Evolutionary conservation across 2,797 vertebrate species (phyloP).

Genomic region (Benthosema pterotum): DNA sequence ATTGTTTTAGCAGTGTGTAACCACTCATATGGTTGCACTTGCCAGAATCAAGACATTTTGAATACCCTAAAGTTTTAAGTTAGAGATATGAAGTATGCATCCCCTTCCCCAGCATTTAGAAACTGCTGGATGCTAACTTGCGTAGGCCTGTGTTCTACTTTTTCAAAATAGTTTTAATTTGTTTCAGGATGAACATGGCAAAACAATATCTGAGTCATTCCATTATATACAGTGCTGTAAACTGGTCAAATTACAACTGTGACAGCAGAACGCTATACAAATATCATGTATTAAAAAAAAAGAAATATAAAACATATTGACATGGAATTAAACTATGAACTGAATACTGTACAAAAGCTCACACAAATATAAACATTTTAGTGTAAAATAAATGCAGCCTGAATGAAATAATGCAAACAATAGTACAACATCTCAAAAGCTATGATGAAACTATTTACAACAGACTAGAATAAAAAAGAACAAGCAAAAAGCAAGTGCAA

Average conservation of each 20-base stretch:
- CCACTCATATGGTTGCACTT: no score
- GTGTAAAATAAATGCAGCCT: constrained; percentile 11
- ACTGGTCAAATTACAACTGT: constrained; percentile 1
- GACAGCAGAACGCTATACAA: neutral
- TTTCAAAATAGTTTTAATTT: no score
- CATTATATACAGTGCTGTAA: neutral
- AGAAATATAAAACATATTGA: neutral
- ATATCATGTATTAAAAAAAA: neutral
- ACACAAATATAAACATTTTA: constrained; percentile 6
- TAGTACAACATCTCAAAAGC: constrained; percentile 32
- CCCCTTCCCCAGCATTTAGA: no score
- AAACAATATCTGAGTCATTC: no score
- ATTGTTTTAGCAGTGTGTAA: no score
- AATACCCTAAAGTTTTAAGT: no score
- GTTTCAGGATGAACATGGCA: no score
- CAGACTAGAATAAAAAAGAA: constrained; percentile 13
- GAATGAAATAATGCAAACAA: constrained; percentile 14
- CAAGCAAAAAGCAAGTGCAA: constrained; percentile 62
- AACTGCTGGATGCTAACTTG: no score
- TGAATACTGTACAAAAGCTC: constrained; percentile 7
- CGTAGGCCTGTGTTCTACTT: no score
- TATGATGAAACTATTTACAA: constrained; percentile 58
- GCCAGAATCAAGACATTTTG: no score
- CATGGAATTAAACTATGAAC: neutral
- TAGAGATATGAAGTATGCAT: no score